A percentile compares a stretch with the other conserved stretches of the same genome.
Evolutionary conservation across 2,113 vertebrate genomes (phyloP).

Genomic region (Podilymbus podiceps): DNA sequence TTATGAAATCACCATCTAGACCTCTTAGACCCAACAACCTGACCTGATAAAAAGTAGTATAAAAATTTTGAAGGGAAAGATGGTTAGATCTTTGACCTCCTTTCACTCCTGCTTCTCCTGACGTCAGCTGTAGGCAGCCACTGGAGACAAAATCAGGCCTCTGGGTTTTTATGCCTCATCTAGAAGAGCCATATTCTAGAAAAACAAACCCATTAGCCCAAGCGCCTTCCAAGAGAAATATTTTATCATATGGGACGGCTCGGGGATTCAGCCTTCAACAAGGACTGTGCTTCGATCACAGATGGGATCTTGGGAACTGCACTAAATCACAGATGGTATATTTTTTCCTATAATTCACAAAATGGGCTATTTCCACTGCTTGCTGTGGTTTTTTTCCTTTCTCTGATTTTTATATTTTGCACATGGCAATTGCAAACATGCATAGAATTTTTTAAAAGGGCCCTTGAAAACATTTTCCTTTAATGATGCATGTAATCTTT

Average conservation of each 20-base stretch:
- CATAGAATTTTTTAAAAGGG: conserved; percentile 7
- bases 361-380: conserved; percentile 69
- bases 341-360: conserved; percentile 74
- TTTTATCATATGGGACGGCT: conserved; percentile 36
- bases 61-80: background rate
- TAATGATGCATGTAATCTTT: conserved; percentile 65
- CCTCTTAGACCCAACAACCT: background rate
- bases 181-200: conserved; percentile 8
- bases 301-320: conserved; percentile 70
- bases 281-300: conserved; percentile 54
- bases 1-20: background rate
- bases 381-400: background rate
- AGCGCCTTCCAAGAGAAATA: conserved; percentile 47
- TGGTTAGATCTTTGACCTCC: background rate
- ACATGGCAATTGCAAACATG: conserved; percentile 66
- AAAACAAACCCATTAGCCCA: conserved; percentile 31
- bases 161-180: conserved; percentile 17
- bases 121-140: background rate
- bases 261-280: conserved; percentile 33
- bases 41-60: background rate
- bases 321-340: conserved; percentile 80
- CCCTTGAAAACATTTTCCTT: conserved; percentile 65
- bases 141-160: conserved; percentile 10
- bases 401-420: conserved; percentile 71
- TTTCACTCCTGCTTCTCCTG: background rate